Evolutionary conservation across 2,888 invertebrate species (phyloP), one percentile per base, ranked within the genome.

Genomic region (Sisyra terminalis): DNA sequence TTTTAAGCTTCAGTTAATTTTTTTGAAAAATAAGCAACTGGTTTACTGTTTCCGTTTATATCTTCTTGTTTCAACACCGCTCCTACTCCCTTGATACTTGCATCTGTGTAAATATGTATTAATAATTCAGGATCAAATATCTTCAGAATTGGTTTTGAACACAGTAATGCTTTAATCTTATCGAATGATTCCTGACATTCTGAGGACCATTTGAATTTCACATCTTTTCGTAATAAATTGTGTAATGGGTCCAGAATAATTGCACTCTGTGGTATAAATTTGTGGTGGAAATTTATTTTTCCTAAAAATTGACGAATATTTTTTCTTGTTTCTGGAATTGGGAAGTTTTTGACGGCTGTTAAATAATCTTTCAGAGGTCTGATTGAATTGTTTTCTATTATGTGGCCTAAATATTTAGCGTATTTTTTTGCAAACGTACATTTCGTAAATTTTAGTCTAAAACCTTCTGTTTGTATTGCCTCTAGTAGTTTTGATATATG

Each of bases 1-100:
- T 49, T 50, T 47, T 49, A 46, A 7, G 44, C 24, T 11, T 50
- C 47, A 37, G 46, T 52, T 11, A 50, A 40, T 47, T 52, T 53
- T 46, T 50, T 49, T 37, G 45, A 46, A 46, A 32, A 46, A 46
- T 40, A 48, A 40, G 48, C 48, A 14, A 50, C 48, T 16, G 46
- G 45, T 42, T 46, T 48, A 40, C 45, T 29, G 39, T 42, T 17
- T 8, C 40, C 32, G 24, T 49, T 45, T 35, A 16, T 11, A 42
- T 50, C 48, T 42, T 30, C 38, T 39, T 51, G 51, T 46, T 51
- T 52, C 16, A 50, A 40, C 17, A 48, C 42, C 42, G 50, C 50
- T 1, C 48, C 49, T 8, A 51, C 43, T 2, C 51, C 48, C 36
- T 47, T 13, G 31, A 45, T 10, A 11, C 47, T 40, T 3, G 49